Evolutionary conservation across 2,797 vertebrate species (phyloP).

Genomic region (Pantherophis vulpinus): DNA sequence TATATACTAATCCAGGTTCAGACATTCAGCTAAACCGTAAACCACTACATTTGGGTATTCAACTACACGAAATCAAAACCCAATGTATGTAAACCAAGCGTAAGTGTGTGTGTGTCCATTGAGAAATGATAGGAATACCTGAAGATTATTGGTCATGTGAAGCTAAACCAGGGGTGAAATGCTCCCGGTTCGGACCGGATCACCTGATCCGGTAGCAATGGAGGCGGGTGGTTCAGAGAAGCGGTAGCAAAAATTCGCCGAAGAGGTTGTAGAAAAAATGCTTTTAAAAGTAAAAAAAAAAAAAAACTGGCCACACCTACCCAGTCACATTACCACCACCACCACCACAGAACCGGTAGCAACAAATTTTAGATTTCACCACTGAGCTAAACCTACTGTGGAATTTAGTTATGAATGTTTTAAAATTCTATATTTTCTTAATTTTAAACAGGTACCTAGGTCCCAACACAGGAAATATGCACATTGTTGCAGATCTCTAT

Average conservation of each 20-base stretch:
- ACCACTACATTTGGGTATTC: background rate
- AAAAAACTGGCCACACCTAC: no score
- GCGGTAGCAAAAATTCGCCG: no score
- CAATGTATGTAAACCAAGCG: background rate
- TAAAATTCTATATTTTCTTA: constrained; percentile 26
- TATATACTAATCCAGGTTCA: background rate
- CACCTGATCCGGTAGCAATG: no score
- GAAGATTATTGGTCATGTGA: background rate
- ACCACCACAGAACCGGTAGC: no score
- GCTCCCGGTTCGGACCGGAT: no score
- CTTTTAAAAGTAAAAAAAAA: no score
- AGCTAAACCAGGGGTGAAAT: background rate
- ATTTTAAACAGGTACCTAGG: constrained; percentile 85
- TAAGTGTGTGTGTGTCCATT: background rate
- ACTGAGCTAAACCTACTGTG: background rate
- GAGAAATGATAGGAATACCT: background rate
- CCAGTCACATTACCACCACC: no score
- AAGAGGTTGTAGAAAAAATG: no score
- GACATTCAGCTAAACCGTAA: background rate
- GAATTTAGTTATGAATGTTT: constrained; percentile 10
- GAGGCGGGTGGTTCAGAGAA: no score
- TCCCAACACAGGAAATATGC: constrained; percentile 99
- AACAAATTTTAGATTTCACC: no score
- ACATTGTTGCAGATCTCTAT: constrained; percentile 97
- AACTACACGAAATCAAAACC: background rate